Conservation (phyloP, 2,888 invertebrate species). For the Phoronis australis region DNA sequence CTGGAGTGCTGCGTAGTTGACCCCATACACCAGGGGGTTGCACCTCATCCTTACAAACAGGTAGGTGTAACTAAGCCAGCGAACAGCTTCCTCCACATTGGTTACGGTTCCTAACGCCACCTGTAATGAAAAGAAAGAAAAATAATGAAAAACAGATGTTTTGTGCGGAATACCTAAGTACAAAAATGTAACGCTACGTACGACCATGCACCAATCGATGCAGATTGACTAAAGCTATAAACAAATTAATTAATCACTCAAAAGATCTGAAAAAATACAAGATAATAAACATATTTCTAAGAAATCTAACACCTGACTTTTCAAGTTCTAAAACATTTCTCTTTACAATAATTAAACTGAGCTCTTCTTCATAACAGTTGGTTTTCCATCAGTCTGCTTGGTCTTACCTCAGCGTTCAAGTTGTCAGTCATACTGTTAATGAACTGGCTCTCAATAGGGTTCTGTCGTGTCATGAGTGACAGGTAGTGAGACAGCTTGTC, state of each 20-base stretch:
- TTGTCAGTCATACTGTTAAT: conserved; percentile 87
- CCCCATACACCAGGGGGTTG: conserved; percentile 78
- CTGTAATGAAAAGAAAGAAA: conserved; percentile 53
- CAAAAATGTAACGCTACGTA: too few relatives aligned
- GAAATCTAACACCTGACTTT: background rate
- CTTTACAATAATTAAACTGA: too few relatives aligned
- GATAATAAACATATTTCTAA: too few relatives aligned
- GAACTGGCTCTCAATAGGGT: conserved; percentile 97
- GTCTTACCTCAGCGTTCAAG: conserved; percentile 86
- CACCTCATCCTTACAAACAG: conserved; percentile 87
- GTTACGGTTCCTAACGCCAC: conserved; percentile 92
- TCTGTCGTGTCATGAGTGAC: conserved; percentile 88
- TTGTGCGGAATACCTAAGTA: too few relatives aligned
- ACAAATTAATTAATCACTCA: background rate
- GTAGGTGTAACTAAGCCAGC: conserved; percentile 97
- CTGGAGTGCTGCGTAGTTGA: conserved; percentile 58
- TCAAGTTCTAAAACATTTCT: too few relatives aligned
- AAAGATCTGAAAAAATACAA: too few relatives aligned
- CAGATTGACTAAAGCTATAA: background rate
- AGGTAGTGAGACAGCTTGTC: conserved; percentile 90
- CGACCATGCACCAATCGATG: background rate
- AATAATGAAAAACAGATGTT: background rate
- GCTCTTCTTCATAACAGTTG: too few relatives aligned
- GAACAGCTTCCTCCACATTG: conserved; percentile 90
- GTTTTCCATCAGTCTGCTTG: too few relatives aligned